Evolutionary conservation across 2,113 vertebrate genomes (phyloP).

Genomic region (Bujurquina vittata): DNA sequence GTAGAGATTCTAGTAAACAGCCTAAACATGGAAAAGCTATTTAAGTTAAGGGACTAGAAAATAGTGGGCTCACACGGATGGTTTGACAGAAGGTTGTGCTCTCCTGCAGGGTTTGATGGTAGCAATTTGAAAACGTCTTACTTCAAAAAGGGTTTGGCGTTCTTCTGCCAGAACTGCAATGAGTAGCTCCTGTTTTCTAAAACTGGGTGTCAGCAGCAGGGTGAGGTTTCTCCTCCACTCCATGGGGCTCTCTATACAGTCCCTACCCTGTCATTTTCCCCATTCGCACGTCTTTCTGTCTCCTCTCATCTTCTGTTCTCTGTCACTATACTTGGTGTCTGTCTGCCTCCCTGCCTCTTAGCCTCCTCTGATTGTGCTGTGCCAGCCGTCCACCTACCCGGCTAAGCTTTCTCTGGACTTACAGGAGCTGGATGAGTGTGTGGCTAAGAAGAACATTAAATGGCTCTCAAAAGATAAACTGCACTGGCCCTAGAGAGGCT

Average conservation of each 20-base stretch:
- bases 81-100: conserved; percentile 6
- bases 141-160: conserved; percentile 22
- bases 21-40: background rate
- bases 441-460: conserved; percentile 56
- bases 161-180: conserved; percentile 16
- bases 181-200: conserved; percentile 43
- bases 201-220: conserved; percentile 48
- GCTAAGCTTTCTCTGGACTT: conserved; percentile 53
- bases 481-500: conserved; percentile 32
- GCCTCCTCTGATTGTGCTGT: conserved; percentile 50
- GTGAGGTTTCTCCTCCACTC: conserved; percentile 25
- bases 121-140: conserved; percentile 16
- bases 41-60: background rate
- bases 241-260: background rate
- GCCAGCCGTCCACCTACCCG: conserved; percentile 40
- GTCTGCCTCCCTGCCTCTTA: conserved; percentile 5
- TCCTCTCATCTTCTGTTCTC: conserved; percentile 38
- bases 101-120: conserved; percentile 24
- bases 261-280: conserved; percentile 47
- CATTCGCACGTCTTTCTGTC: conserved; percentile 30
- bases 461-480: conserved; percentile 60
- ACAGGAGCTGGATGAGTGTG: conserved; percentile 44
- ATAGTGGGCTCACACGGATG: background rate
- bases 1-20: background rate
- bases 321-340: background rate